Percentiles rank a stretch among this genome's conserved stretches.
phyloP scores from a whole-genome alignment of 2,797 vertebrate genomes.

The Antennarius maculatus region DNA sequence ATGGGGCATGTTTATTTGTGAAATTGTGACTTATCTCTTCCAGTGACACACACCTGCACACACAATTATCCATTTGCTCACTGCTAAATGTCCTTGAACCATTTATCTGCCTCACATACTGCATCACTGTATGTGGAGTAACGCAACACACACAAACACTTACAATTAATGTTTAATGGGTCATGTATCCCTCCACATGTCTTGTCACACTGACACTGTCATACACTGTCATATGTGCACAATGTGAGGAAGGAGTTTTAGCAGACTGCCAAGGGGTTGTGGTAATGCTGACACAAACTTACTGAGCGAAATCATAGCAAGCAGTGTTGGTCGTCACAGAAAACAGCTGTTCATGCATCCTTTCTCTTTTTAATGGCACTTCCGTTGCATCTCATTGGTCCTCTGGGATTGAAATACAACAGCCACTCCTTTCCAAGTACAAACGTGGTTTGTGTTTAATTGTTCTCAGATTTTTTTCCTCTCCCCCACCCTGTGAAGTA shows the following conservation, averaged over 20 bases:
- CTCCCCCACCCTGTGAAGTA: slow-evolving; percentile 44
- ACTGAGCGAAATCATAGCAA: slow-evolving; percentile 73
- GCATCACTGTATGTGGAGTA: slow-evolving; percentile 3
- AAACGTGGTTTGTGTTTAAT: slow-evolving; percentile 80
- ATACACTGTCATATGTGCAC: slow-evolving; percentile 65
- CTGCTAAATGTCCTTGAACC: not conserved
- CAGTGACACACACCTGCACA: slow-evolving; percentile 5
- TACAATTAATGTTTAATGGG: not conserved
- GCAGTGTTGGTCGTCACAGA: slow-evolving; percentile 71
- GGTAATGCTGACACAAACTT: slow-evolving; percentile 63
- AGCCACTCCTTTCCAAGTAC: slow-evolving; percentile 76
- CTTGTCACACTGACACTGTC: slow-evolving; percentile 4
- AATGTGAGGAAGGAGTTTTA: slow-evolving; percentile 67
- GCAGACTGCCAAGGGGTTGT: slow-evolving; percentile 58
- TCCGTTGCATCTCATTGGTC: slow-evolving; percentile 74
- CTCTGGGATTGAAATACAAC: slow-evolving; percentile 73
- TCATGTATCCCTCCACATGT: slow-evolving; percentile 1
- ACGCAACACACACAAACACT: not conserved
- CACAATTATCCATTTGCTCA: slow-evolving; percentile 3
- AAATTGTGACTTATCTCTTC: slow-evolving; percentile 7
- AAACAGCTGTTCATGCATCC: slow-evolving; percentile 83
- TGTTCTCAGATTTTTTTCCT: slow-evolving; percentile 77
- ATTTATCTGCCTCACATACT: not conserved
- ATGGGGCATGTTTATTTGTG: slow-evolving; percentile 5
- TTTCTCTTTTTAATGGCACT: slow-evolving; percentile 81